Evolutionary conservation across 2,888 invertebrate genomes (phyloP).

Genomic region (Hemicrepidius hirtus): DNA sequence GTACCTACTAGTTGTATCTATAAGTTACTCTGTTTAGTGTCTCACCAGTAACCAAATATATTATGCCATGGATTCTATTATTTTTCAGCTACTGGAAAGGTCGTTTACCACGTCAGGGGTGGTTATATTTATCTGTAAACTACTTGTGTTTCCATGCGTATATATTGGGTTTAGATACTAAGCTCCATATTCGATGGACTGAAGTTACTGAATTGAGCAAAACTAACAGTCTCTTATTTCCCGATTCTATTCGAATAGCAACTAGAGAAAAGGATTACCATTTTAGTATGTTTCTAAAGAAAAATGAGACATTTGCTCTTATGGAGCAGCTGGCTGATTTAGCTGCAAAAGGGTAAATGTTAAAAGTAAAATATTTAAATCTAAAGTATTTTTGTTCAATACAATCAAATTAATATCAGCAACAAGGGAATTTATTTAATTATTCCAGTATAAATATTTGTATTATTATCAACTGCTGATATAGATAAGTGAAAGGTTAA

Average conservation of each 20-base stretch:
- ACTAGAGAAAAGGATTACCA: slow-evolving; percentile 91
- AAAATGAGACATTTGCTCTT: slow-evolving; percentile 90
- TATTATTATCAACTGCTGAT: not conserved
- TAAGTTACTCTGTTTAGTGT: too few species aligned
- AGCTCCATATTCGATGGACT: slow-evolving; percentile 91
- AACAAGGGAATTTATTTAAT: not conserved
- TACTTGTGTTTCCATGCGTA: slow-evolving; percentile 97
- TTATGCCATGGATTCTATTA: too few species aligned
- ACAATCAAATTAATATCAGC: not conserved
- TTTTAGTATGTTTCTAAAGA: slow-evolving; percentile 93
- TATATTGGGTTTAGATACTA: slow-evolving; percentile 92
- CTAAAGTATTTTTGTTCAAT: not conserved
- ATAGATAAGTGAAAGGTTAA: slow-evolving; percentile 15
- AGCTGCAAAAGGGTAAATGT: slow-evolving; percentile 88
- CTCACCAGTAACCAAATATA: too few species aligned
- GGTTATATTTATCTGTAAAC: slow-evolving; percentile 97
- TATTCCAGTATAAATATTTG: not conserved
- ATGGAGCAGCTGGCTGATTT: slow-evolving; percentile 98
- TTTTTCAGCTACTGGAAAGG: slow-evolving; percentile 90
- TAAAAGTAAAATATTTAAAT: not conserved
- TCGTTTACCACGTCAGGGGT: slow-evolving; percentile 95
- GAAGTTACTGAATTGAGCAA: slow-evolving; percentile 89
- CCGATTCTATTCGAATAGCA: slow-evolving; percentile 90
- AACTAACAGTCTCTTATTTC: slow-evolving; percentile 85
- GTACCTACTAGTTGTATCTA: not conserved